Evolutionary conservation across 1,140 invertebrate species (phyloP).

Genomic region (Octopus bimaculoides): DNA sequence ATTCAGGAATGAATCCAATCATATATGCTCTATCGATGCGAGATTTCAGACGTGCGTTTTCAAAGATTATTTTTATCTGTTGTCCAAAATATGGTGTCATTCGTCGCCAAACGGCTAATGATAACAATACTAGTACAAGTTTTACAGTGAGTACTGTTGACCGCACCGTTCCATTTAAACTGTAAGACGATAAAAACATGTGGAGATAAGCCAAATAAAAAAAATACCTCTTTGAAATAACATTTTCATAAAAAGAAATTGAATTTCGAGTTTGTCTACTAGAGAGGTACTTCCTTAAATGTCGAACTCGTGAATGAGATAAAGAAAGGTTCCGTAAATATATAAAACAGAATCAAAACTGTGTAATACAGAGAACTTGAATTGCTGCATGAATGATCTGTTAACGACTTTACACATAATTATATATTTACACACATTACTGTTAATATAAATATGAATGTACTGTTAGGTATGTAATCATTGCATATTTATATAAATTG

Average conservation of each 20-base stretch:
- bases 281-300: background rate
- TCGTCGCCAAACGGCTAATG: conserved; percentile 23
- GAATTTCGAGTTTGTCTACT: background rate
- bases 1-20: conserved; percentile 60
- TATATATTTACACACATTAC: background rate
- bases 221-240: background rate
- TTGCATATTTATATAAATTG: background rate
- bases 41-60: conserved; percentile 63
- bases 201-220: background rate
- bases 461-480: background rate
- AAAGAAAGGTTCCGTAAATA: background rate
- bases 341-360: background rate
- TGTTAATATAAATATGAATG: background rate
- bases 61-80: conserved; percentile 65
- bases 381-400: too few species aligned
- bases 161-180: conserved; percentile 29
- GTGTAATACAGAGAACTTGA: background rate
- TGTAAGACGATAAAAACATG: conserved; percentile 11
- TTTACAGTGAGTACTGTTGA: conserved; percentile 39
- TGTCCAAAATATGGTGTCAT: conserved; percentile 44
- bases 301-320: background rate
- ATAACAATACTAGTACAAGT: conserved; percentile 34
- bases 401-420: background rate
- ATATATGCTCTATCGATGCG: conserved; percentile 70
- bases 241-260: background rate